phyloP scores from a whole-genome alignment of 1,140 invertebrate genomes.

The Drosophila eugracilis region DNA sequence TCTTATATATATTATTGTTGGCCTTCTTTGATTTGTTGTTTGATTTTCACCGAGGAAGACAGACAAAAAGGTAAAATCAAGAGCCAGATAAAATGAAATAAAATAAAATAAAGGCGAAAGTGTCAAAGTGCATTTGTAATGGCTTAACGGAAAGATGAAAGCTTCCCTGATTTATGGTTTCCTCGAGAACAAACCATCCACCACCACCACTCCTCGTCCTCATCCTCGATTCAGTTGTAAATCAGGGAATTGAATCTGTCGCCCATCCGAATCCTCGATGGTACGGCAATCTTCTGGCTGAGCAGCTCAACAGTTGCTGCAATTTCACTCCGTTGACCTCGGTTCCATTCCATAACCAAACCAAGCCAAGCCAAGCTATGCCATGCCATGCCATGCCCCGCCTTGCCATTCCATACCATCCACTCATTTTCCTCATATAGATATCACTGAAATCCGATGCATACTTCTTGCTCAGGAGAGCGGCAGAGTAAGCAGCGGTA shows the following conservation, averaged over 20 bases:
- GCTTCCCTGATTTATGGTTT: constrained; percentile 67
- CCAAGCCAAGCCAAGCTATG: too few species aligned
- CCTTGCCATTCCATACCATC: too few species aligned
- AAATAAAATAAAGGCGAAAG: constrained; percentile 9
- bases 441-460: constrained; percentile 2
- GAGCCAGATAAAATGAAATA: background rate
- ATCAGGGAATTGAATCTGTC: constrained; percentile 10
- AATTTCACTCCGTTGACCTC: constrained; percentile 18
- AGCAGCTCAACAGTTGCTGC: constrained; percentile 21
- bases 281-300: constrained; percentile 8
- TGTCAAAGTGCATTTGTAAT: constrained; percentile 73
- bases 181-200: background rate
- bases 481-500: background rate
- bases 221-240: background rate
- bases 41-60: background rate
- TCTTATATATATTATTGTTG: background rate
- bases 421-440: background rate
- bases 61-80: constrained; percentile 16
- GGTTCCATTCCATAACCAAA: background rate
- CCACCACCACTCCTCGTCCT: background rate
- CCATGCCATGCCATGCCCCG: too few species aligned
- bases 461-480: constrained; percentile 1
- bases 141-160: constrained; percentile 63
- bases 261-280: background rate
- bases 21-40: constrained; percentile 16